Percentiles rank a stretch among this genome's conserved stretches.
phyloP scores from a whole-genome alignment of 2,113 vertebrate genomes.

The Mixornis gularis region DNA sequence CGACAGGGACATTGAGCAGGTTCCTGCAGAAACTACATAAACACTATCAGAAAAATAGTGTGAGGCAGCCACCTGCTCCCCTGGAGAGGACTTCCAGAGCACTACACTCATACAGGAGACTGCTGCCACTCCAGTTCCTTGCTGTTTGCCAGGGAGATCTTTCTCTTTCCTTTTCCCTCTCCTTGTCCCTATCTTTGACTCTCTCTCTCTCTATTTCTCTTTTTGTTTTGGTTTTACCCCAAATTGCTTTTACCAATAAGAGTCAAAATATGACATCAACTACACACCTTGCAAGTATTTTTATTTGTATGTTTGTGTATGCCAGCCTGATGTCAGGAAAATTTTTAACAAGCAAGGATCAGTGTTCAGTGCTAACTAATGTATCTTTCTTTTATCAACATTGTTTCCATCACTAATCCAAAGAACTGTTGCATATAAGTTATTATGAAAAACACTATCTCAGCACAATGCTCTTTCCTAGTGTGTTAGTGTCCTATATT shows the following conservation, averaged over 20 bases:
- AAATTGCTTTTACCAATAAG: not conserved
- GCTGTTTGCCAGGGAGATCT: rapidly evolving
- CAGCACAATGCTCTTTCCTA: not conserved
- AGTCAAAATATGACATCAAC: not conserved
- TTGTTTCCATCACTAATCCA: not conserved
- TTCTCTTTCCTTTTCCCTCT: not conserved
- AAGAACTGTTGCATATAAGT: rapidly evolving
- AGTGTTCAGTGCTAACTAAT: not conserved
- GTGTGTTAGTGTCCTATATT: not conserved
- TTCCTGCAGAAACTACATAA: not conserved
- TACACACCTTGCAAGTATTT: not conserved
- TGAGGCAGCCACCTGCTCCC: not conserved
- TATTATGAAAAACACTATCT: not conserved
- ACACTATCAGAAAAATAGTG: not conserved
- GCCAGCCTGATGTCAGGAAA: not conserved
- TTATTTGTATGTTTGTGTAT: not conserved
- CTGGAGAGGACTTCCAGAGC: not conserved
- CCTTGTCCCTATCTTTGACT: not conserved
- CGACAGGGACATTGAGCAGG: rapidly evolving
- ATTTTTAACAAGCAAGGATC: not conserved
- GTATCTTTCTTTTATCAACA: not conserved
- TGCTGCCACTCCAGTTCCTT: not conserved
- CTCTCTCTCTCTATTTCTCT: not conserved
- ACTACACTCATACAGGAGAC: rapidly evolving
- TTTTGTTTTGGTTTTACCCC: not conserved